phyloP scores from a whole-genome alignment of 2,797 vertebrate species.

The Choloepus didactylus region DNA sequence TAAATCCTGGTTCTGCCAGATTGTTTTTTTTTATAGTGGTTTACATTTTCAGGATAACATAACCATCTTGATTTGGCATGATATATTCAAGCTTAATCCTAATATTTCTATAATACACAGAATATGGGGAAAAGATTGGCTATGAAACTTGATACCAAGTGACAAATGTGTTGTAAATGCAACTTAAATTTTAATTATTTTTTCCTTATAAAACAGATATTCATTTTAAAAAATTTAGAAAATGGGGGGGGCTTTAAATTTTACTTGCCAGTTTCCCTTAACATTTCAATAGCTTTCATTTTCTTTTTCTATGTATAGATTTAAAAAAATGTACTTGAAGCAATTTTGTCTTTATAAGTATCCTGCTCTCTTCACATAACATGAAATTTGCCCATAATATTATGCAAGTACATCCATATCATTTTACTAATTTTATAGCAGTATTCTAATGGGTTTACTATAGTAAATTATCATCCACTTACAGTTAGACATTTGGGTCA shows the following conservation, averaged over 20 bases:
- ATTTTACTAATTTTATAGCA: constrained; percentile 31
- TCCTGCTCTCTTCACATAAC: not conserved
- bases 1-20: constrained; percentile 44
- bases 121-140: constrained; percentile 11
- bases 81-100: constrained; percentile 36
- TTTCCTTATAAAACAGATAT: not conserved
- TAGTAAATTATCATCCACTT: not conserved
- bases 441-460: not conserved
- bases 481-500: constrained; percentile 13
- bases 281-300: not conserved
- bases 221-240: constrained; percentile 48
- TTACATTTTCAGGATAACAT: constrained; percentile 60
- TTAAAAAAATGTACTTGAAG: not conserved
- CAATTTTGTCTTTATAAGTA: constrained; percentile 30
- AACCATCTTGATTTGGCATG: not conserved
- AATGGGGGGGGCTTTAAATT: constrained; percentile 46
- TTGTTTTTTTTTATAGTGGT: not conserved
- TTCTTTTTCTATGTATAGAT: constrained; percentile 41
- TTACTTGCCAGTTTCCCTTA: not conserved
- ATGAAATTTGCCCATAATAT: constrained; percentile 34
- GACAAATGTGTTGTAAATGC: not conserved
- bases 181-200: constrained; percentile 33
- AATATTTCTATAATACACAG: not conserved
- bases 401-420: not conserved
- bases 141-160: not conserved